Evolutionary conservation across 2,888 invertebrate genomes (phyloP).

Genomic region (Oscheius onirici): DNA sequence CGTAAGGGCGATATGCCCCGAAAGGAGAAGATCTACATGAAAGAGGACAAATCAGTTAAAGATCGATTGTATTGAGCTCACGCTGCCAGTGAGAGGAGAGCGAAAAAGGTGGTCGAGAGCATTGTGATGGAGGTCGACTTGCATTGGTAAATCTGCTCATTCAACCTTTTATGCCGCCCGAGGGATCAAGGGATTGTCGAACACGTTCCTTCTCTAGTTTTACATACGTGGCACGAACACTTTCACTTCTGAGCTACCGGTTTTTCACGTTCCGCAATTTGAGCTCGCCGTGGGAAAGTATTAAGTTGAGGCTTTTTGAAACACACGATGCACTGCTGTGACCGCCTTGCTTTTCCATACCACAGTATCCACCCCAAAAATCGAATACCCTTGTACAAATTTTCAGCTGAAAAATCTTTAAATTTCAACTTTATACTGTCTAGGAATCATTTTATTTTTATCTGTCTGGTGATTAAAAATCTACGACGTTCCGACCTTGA

Average conservation of each 20-base stretch:
- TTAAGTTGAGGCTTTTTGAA: neutral
- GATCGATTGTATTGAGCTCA: neutral
- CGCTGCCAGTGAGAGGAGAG: neutral
- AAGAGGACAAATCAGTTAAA: neutral
- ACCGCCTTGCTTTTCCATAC: no score
- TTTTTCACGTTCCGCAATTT: slow-evolving; percentile 6
- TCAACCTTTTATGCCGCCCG: slow-evolving; percentile 32
- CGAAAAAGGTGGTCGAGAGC: slow-evolving; percentile 12
- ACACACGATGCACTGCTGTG: no score
- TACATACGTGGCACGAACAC: slow-evolving; percentile 34
- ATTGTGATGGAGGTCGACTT: slow-evolving; percentile 7
- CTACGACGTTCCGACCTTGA: no score
- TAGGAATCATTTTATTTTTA: no score
- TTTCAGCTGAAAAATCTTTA: no score
- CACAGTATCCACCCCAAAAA: no score
- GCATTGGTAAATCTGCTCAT: slow-evolving; percentile 21
- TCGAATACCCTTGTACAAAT: no score
- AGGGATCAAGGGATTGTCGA: slow-evolving; percentile 29
- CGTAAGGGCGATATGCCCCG: neutral
- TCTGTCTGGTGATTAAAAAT: no score
- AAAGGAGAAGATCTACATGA: slow-evolving; percentile 1
- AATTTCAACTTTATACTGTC: no score
- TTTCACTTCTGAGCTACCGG: slow-evolving; percentile 15
- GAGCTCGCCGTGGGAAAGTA: slow-evolving; percentile 15
- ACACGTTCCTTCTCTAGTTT: slow-evolving; percentile 32